Evolutionary conservation across 2,888 invertebrate genomes (phyloP).

Genomic region (Dryobota labecula): DNA sequence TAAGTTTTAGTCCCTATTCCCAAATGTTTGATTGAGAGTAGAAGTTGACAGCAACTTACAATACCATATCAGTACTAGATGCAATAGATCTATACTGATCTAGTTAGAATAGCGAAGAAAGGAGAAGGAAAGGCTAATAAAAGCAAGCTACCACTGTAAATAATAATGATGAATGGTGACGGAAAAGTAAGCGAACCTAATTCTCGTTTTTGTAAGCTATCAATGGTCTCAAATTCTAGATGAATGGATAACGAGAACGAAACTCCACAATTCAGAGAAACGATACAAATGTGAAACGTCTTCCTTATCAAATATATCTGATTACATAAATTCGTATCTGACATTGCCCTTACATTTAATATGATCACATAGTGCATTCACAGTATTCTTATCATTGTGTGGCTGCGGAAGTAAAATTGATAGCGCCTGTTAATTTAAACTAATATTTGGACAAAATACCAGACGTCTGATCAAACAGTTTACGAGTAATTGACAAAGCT

Average conservation of each 20-base stretch:
- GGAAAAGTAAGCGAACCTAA: not conserved
- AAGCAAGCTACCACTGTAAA: not conserved
- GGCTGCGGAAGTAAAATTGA: constrained; percentile 79
- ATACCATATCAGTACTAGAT: not conserved
- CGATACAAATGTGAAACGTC: constrained; percentile 71
- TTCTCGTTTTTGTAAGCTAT: not conserved
- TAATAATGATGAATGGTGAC: not conserved
- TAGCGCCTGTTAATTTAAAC: constrained; percentile 62
- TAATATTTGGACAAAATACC: constrained; percentile 61
- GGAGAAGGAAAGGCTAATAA: not conserved
- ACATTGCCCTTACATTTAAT: constrained; percentile 83
- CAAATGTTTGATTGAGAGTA: not conserved
- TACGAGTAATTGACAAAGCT: constrained; percentile 55
- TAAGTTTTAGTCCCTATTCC: not conserved
- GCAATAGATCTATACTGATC: constrained; percentile 1
- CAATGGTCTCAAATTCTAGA: constrained; percentile 19
- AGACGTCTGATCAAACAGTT: constrained; percentile 54
- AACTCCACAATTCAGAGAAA: constrained; percentile 38
- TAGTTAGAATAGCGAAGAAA: not conserved
- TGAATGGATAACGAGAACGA: constrained; percentile 55
- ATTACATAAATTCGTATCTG: constrained; percentile 83
- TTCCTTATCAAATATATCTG: constrained; percentile 75
- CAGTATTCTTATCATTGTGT: constrained; percentile 78
- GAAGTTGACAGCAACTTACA: not conserved
- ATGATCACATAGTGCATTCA: constrained; percentile 71